A percentile compares a stretch with the other conserved stretches of the same genome.
Conservation (phyloP, 2,888 invertebrate genomes). For the Scaptomyza parva region DNA sequence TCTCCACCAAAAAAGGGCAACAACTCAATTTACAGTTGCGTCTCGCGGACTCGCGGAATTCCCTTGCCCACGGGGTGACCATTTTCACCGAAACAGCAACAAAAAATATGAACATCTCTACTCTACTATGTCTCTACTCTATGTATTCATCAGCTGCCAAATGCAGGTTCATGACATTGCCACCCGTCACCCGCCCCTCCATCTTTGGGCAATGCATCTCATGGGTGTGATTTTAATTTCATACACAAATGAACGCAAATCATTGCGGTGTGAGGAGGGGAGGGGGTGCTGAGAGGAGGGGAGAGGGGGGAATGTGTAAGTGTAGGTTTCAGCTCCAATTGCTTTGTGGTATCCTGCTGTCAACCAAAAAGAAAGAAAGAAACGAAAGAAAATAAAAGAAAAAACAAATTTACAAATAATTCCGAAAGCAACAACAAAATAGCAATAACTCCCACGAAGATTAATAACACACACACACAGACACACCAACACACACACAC, state of each 20-base stretch:
- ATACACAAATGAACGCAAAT: conserved; percentile 84
- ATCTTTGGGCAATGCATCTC: conserved; percentile 69
- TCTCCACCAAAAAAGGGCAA: conserved; percentile 69
- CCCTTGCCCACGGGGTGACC: conserved; percentile 74
- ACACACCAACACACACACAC: conserved; percentile 36
- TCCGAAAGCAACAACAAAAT: conserved; percentile 52
- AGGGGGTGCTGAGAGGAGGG: background rate
- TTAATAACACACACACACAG: conserved; percentile 72
- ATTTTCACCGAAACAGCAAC: conserved; percentile 33
- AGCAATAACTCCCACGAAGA: conserved; percentile 83
- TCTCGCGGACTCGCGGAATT: conserved; percentile 53
- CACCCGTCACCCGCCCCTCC: background rate
- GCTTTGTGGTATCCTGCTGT: conserved; percentile 30
- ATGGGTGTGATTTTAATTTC: conserved; percentile 85
- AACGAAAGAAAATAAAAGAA: conserved; percentile 27
- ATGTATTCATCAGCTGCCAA: conserved; percentile 49
- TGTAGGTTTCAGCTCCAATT: conserved; percentile 17
- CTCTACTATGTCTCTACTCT: background rate
- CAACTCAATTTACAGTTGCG: conserved; percentile 77
- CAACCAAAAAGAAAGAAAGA: conserved; percentile 28
- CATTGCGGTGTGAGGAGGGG: conserved; percentile 54
- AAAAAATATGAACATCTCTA: conserved; percentile 36
- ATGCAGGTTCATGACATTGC: conserved; percentile 42
- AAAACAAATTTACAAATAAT: conserved; percentile 49
- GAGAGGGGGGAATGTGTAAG: background rate